These are phyloP conservation scores for Ophioderma brevispina DNA, from an alignment of 35 echinoderm and acorn worm genomes.

Conservation along the genomic window DNA sequence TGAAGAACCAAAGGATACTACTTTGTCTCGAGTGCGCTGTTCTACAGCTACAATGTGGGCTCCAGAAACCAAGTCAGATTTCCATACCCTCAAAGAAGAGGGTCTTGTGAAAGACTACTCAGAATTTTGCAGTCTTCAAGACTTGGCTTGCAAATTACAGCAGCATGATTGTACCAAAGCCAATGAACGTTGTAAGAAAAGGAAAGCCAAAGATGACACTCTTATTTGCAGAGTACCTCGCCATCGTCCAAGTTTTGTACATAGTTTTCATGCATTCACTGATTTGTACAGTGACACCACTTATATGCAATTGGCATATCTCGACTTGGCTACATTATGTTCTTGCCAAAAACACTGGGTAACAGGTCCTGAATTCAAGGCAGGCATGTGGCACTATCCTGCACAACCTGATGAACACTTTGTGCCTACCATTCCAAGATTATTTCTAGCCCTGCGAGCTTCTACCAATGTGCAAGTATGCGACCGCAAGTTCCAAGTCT, in stretches of 20 bases:
- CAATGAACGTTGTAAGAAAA: not conserved
- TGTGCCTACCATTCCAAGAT: not conserved
- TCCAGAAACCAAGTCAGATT: not conserved
- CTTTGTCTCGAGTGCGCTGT: not conserved
- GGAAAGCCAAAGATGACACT: not conserved
- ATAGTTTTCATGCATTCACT: not conserved
- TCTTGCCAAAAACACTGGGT: not conserved
- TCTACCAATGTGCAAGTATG: not conserved
- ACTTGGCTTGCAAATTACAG: not conserved
- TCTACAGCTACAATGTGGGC: not conserved
- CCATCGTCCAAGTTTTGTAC: not conserved
- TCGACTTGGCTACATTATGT: not conserved
- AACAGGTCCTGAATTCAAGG: not conserved
- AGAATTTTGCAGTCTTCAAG: not conserved
- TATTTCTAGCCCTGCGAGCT: not conserved
- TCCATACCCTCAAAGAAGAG: not conserved
- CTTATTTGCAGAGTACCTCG: not conserved
- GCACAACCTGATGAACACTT: not conserved
- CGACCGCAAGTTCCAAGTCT: not conserved
- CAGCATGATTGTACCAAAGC: constrained; percentile 4
- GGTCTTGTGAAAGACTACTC: not conserved
- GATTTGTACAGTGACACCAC: not conserved
- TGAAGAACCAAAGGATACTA: not conserved
- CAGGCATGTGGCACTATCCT: not conserved
- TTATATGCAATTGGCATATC: too few relatives aligned